Evolutionary conservation across 2,113 vertebrate genomes (phyloP).

Genomic region (Peromyscus maniculatus): DNA sequence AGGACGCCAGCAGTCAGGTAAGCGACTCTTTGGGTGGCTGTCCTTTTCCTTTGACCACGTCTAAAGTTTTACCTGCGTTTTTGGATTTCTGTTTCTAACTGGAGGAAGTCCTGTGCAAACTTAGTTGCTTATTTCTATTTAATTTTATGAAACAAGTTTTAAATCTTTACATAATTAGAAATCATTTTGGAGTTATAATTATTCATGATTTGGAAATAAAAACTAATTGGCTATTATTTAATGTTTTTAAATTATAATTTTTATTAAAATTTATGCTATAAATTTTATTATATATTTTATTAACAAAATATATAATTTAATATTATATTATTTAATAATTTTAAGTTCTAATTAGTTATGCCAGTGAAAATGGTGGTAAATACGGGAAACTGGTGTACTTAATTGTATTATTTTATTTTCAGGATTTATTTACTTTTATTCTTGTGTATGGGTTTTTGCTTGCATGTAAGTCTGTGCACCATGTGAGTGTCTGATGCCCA

Average conservation of each 20-base stretch:
- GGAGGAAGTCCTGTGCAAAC: background rate
- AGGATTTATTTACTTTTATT: background rate
- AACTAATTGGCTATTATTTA: slow-evolving; percentile 3
- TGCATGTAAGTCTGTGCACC: background rate
- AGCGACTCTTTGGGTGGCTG: background rate
- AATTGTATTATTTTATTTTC: background rate
- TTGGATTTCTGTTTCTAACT: background rate
- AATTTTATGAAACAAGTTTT: background rate
- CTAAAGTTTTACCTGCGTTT: background rate
- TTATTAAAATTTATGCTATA: background rate
- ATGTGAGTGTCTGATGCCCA: background rate
- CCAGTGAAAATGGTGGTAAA: background rate
- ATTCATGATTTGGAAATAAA: background rate
- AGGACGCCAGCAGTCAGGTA: background rate
- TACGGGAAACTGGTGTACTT: background rate
- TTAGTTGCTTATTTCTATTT: background rate
- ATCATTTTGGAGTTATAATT: background rate
- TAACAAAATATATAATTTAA: too few relatives aligned
- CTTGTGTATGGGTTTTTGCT: background rate
- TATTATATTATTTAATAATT: too few relatives aligned
- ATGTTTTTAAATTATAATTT: background rate
- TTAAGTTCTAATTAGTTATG: background rate
- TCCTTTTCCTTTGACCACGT: background rate
- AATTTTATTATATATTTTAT: too few relatives aligned
- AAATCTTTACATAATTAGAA: background rate